A percentile compares a stretch with the other conserved stretches of the same genome.
Conservation (phyloP, 2,888 invertebrate species). For the Horisme vitalbata region DNA sequence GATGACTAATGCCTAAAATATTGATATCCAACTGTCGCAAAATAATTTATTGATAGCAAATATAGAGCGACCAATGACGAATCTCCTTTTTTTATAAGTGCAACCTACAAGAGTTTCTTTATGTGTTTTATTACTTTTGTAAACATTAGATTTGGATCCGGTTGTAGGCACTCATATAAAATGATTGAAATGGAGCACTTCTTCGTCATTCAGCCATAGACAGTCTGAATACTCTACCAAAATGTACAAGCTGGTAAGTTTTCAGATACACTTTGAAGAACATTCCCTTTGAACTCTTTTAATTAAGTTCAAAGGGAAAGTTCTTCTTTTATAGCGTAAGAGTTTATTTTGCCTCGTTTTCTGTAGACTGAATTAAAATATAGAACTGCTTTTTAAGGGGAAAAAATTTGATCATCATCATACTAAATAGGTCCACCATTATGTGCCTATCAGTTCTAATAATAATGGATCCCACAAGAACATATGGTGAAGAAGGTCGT, state of each 20-base stretch:
- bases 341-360: too few species aligned
- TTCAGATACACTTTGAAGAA: not conserved
- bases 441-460: too few species aligned
- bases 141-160: slow-evolving; percentile 19
- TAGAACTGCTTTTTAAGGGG: too few species aligned
- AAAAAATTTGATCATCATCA: too few species aligned
- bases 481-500: too few species aligned
- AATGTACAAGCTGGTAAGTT: slow-evolving; percentile 48
- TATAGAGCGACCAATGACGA: not conserved
- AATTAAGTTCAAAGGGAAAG: too few species aligned
- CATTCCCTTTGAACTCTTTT: too few species aligned
- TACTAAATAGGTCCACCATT: too few species aligned
- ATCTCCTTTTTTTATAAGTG: not conserved
- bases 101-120: slow-evolving; percentile 1
- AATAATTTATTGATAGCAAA: not conserved
- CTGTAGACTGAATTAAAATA: too few species aligned
- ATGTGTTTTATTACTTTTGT: slow-evolving; percentile 6
- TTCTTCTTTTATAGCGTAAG: too few species aligned
- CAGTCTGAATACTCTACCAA: slow-evolving; percentile 30
- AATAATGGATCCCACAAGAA: too few species aligned
- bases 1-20: not conserved
- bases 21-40: not conserved
- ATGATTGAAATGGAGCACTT: slow-evolving; percentile 17
- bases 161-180: slow-evolving; percentile 21
- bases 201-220: slow-evolving; percentile 26